Evolutionary conservation across 2,113 vertebrate species (phyloP).

Genomic region (Halichoerus grypus): DNA sequence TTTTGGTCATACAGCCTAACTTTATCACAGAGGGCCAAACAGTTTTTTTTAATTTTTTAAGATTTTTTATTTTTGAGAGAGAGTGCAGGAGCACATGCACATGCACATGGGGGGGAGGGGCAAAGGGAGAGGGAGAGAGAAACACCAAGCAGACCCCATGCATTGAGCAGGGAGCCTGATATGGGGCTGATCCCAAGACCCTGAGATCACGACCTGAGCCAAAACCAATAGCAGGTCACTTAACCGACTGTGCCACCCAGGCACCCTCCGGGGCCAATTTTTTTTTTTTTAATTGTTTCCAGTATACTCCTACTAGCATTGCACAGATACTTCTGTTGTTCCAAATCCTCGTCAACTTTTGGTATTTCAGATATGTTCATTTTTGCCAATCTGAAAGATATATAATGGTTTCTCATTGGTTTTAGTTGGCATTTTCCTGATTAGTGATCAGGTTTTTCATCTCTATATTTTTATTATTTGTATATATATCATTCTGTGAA

Average conservation of each 20-base stretch:
- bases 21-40: neutral
- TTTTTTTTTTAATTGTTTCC: neutral
- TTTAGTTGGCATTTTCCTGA: conserved; percentile 20
- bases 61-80: too few species aligned
- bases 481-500: neutral
- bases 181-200: too few species aligned
- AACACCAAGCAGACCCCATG: too few species aligned
- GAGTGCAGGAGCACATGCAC: too few species aligned
- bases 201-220: too few species aligned
- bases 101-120: too few species aligned
- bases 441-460: neutral
- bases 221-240: too few species aligned
- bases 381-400: neutral
- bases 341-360: neutral
- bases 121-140: too few species aligned
- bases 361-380: neutral
- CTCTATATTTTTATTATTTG: neutral
- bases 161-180: too few species aligned
- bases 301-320: neutral
- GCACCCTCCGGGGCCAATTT: too few species aligned
- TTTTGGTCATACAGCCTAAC: neutral
- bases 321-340: neutral
- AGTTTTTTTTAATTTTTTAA: too few species aligned
- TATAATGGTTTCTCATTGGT: neutral
- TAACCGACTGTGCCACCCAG: too few species aligned